A percentile compares a stretch with the other conserved stretches of the same genome.
Evolutionary conservation across 2,797 vertebrate genomes (phyloP).

Genomic region (Notolabrus celidotus): DNA sequence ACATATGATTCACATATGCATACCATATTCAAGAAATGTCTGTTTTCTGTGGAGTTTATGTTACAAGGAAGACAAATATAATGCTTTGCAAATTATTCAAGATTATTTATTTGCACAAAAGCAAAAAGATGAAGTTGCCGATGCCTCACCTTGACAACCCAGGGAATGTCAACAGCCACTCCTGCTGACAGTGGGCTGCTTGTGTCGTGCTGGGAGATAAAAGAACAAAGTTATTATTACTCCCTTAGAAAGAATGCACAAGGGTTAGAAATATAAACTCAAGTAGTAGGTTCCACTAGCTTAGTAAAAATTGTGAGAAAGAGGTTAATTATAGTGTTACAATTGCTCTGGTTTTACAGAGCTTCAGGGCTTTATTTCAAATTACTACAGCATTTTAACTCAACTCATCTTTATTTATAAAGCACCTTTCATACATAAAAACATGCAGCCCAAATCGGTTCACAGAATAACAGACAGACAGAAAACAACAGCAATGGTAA

Average conservation of each 20-base stretch:
- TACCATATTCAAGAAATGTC: neutral
- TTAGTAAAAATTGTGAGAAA: neutral
- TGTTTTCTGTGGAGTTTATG: neutral
- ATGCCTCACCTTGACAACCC: slow-evolving; percentile 94
- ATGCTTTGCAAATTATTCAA: neutral
- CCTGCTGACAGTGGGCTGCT: slow-evolving; percentile 90
- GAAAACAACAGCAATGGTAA: too few relatives aligned
- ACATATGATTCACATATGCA: neutral
- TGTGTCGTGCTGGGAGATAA: slow-evolving; percentile 88
- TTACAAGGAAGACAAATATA: too few relatives aligned
- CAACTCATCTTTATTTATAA: too few relatives aligned
- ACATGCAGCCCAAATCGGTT: too few relatives aligned
- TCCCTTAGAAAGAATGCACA: neutral
- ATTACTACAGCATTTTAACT: slow-evolving; percentile 3
- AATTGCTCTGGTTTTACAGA: neutral
- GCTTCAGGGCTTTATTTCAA: neutral
- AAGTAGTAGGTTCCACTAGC: neutral
- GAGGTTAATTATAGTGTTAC: neutral
- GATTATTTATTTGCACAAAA: neutral
- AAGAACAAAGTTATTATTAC: slow-evolving; percentile 31
- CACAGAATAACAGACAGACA: too few relatives aligned
- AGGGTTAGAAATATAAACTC: neutral
- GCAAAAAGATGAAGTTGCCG: slow-evolving; percentile 2
- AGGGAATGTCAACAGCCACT: slow-evolving; percentile 86
- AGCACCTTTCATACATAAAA: too few relatives aligned